A percentile compares a stretch with the other conserved stretches of the same genome.
Evolutionary conservation across 2,888 invertebrate species (phyloP).

Genomic region (Bhutanitis thaidina): DNA sequence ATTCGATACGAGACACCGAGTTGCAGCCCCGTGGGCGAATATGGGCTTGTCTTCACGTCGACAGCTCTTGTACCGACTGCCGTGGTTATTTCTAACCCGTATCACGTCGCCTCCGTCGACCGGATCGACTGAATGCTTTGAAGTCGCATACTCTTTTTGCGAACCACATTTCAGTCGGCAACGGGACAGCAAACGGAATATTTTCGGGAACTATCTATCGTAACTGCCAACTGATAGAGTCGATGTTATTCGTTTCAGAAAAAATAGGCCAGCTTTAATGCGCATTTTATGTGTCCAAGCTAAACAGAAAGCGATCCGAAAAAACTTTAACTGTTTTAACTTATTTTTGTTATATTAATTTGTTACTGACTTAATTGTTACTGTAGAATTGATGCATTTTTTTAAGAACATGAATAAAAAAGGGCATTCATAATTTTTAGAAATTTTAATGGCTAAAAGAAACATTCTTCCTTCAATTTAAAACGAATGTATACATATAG

Average conservation of each 20-base stretch:
- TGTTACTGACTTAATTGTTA: too few species aligned
- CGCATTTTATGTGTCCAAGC: too few species aligned
- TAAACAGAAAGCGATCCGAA: too few species aligned
- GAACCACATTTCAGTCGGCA: conserved; percentile 61
- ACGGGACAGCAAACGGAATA: conserved; percentile 53
- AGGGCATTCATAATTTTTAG: too few species aligned
- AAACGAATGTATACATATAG: too few species aligned
- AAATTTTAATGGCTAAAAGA: too few species aligned
- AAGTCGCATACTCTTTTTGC: conserved; percentile 77
- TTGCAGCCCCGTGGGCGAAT: conserved; percentile 51
- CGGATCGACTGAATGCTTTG: conserved; percentile 67
- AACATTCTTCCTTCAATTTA: too few species aligned
- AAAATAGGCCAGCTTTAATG: too few species aligned
- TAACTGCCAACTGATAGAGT: conserved; percentile 30
- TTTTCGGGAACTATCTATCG: conserved; percentile 62
- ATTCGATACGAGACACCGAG: conserved; percentile 24
- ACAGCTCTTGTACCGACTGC: conserved; percentile 42
- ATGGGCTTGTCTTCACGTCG: conserved; percentile 50
- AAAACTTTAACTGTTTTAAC: too few species aligned
- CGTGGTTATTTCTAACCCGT: conserved; percentile 69
- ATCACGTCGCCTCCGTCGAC: conserved; percentile 65
- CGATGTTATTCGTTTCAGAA: conserved; percentile 17
- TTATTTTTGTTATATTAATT: too few species aligned
- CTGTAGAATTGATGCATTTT: too few species aligned
- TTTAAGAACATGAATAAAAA: too few species aligned